A percentile compares a stretch with the other conserved stretches of the same genome.
Evolutionary conservation across 2,113 vertebrate species (phyloP).

Genomic region (Cynoglossus semilaevis): DNA sequence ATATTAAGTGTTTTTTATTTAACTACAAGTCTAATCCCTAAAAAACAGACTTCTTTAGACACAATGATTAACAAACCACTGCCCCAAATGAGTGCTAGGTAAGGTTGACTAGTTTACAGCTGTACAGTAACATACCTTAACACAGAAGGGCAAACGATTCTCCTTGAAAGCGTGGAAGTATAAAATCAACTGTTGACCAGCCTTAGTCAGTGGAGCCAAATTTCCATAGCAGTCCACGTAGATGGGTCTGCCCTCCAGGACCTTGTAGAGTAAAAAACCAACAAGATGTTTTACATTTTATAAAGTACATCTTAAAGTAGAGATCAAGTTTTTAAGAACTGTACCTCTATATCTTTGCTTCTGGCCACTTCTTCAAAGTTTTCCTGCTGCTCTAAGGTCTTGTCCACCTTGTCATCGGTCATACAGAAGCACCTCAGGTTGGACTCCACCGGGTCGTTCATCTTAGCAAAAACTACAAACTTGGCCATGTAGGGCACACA

Average conservation of each 20-base stretch:
- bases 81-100: background rate
- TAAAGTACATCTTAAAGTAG: too few species aligned
- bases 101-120: background rate
- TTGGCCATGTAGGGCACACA: slow-evolving; percentile 99
- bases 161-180: slow-evolving; percentile 99
- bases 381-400: slow-evolving; percentile 98
- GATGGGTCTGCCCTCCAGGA: slow-evolving; percentile 95
- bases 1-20: too few species aligned
- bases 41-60: too few species aligned
- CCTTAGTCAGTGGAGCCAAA: slow-evolving; percentile 90
- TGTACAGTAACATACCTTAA: slow-evolving; percentile 83
- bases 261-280: slow-evolving; percentile 68
- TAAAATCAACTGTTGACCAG: slow-evolving; percentile 93
- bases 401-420: slow-evolving; percentile 99
- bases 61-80: background rate
- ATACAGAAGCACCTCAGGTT: slow-evolving; percentile 96
- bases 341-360: slow-evolving; percentile 99
- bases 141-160: slow-evolving; percentile 96
- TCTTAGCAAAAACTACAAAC: slow-evolving; percentile 99
- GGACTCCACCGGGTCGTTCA: slow-evolving; percentile 93
- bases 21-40: too few species aligned
- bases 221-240: slow-evolving; percentile 98
- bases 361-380: slow-evolving; percentile 98
- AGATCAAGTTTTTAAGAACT: background rate
- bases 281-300: too few species aligned